These are phyloP conservation scores for Oceanites oceanicus DNA, from an alignment of 2,113 vertebrate species.

Conservation along the genomic window DNA sequence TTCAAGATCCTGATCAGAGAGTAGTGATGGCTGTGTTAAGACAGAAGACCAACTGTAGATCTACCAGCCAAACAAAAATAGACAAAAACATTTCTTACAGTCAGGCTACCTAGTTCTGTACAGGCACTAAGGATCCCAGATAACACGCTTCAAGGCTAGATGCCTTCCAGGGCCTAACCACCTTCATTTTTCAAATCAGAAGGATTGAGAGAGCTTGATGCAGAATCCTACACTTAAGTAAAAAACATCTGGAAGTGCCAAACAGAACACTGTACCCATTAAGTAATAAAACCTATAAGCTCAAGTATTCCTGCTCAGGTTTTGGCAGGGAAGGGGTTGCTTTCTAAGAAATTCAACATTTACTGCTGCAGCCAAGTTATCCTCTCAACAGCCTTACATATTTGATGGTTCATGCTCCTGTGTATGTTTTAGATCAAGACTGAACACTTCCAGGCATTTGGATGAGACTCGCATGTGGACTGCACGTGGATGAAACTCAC, in stretches of 20 bases:
- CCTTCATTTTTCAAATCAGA: background rate
- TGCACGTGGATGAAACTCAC: background rate
- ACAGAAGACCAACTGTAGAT: slow-evolving; percentile 5
- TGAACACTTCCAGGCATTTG: background rate
- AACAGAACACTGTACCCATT: background rate
- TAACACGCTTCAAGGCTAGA: background rate
- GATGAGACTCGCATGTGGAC: background rate
- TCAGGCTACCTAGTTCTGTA: background rate
- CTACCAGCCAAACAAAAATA: slow-evolving; percentile 15
- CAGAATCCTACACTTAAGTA: background rate
- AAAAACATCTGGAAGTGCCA: background rate
- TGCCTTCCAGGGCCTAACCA: background rate
- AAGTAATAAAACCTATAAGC: background rate
- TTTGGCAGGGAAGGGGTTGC: background rate
- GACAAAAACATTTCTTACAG: background rate
- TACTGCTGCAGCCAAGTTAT: background rate
- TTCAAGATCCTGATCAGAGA: slow-evolving; percentile 18
- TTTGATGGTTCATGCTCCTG: background rate
- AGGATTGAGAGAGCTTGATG: background rate
- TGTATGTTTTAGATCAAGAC: background rate
- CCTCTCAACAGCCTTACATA: background rate
- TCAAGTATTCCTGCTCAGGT: background rate
- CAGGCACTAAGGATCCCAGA: background rate
- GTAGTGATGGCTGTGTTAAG: background rate
- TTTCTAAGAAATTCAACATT: slow-evolving; percentile 36